Conservation (phyloP, 2,888 invertebrate species). For the Hipparchia semele region DNA sequence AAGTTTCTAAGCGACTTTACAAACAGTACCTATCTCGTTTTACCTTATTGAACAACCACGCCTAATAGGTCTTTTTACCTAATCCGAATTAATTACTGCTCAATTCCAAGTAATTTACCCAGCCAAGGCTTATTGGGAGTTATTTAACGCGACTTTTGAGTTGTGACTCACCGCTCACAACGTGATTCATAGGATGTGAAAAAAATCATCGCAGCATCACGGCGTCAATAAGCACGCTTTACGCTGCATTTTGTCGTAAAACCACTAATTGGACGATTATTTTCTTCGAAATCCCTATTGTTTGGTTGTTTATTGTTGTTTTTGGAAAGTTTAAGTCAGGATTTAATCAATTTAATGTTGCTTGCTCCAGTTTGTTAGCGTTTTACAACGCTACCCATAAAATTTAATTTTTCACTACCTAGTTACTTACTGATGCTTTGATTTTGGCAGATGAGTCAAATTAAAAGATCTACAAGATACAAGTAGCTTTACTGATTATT, state of each 20-base stretch:
- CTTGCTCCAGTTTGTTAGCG: neutral
- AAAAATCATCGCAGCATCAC: slow-evolving; percentile 50
- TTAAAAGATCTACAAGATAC: neutral
- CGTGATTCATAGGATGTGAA: slow-evolving; percentile 55
- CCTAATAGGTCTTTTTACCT: slow-evolving; percentile 12
- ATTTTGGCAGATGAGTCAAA: neutral
- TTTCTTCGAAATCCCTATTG: slow-evolving; percentile 23
- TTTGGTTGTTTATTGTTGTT: neutral
- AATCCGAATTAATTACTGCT: slow-evolving; percentile 8
- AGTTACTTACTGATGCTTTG: neutral
- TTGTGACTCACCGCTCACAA: slow-evolving; percentile 45
- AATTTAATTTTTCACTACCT: neutral
- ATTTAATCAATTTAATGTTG: neutral
- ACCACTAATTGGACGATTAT: slow-evolving; percentile 39
- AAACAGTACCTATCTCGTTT: neutral
- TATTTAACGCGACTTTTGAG: slow-evolving; percentile 33
- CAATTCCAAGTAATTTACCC: slow-evolving; percentile 39
- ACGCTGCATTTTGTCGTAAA: slow-evolving; percentile 44
- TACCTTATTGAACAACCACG: neutral
- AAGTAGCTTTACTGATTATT: too few relatives aligned
- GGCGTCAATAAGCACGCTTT: slow-evolving; percentile 42
- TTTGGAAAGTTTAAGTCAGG: neutral
- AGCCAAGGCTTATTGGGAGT: slow-evolving; percentile 55
- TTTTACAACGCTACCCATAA: neutral
- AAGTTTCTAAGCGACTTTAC: neutral